phyloP scores from a whole-genome alignment of 2,888 invertebrate genomes.

The Nemotelus nigrinus region DNA sequence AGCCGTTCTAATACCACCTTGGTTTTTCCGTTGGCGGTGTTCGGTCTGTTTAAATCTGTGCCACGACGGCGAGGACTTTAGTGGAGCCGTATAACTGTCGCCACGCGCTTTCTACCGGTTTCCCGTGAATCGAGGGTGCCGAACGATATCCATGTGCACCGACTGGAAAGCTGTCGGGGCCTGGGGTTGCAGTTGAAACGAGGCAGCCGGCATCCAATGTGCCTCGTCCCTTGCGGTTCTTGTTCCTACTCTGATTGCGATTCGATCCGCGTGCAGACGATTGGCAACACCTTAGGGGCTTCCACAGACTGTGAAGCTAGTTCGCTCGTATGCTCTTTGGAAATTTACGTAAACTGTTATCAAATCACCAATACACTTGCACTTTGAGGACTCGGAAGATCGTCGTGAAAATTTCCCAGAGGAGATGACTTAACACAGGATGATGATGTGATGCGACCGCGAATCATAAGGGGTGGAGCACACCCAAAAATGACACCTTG shows the following conservation, averaged over 20 bases:
- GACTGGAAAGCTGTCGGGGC: constrained; percentile 17
- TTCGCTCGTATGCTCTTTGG: background rate
- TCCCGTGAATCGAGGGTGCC: constrained; percentile 14
- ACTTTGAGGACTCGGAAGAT: constrained; percentile 31
- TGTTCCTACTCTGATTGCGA: background rate
- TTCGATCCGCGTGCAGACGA: background rate
- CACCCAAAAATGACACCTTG: constrained; percentile 30
- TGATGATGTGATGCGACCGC: constrained; percentile 27
- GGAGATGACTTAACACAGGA: constrained; percentile 39
- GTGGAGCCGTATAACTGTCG: constrained; percentile 38
- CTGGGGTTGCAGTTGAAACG: background rate
- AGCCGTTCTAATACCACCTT: background rate
- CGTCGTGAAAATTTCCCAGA: constrained; percentile 31
- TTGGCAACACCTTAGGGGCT: constrained; percentile 36
- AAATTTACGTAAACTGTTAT: constrained; percentile 11
- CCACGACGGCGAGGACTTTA: constrained; percentile 21
- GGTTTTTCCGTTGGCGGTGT: constrained; percentile 8
- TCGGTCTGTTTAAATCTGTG: constrained; percentile 15
- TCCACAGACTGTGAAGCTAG: constrained; percentile 10
- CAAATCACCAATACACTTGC: constrained; percentile 16
- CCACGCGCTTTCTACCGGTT: constrained; percentile 44
- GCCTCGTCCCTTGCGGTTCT: background rate
- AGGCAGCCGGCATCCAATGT: constrained; percentile 31
- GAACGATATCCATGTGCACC: constrained; percentile 37
- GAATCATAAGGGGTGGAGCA: constrained; percentile 22